phyloP scores from a whole-genome alignment of 2,888 invertebrate genomes.

The Boloria selene region DNA sequence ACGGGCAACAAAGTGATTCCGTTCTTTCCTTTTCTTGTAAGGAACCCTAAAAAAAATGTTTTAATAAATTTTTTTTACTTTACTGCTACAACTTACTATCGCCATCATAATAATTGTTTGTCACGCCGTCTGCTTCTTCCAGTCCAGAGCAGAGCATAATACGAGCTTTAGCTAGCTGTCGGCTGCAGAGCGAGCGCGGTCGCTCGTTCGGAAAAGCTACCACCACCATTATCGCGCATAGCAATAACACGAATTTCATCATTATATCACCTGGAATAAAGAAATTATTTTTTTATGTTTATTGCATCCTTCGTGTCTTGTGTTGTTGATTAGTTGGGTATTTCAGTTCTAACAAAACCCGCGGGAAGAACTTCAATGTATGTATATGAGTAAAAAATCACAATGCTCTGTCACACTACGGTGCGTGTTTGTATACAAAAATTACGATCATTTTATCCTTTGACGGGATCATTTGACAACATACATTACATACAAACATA shows the following conservation, averaged over 20 bases:
- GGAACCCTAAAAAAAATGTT: too few species aligned
- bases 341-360: too few species aligned
- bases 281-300: neutral
- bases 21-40: too few species aligned
- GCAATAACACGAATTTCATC: neutral
- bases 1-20: too few species aligned
- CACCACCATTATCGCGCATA: neutral
- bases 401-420: too few species aligned
- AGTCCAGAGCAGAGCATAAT: conserved; percentile 18
- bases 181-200: conserved; percentile 15
- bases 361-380: too few species aligned
- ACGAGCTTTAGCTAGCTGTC: conserved; percentile 20
- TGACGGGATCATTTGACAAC: too few species aligned
- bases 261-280: conserved; percentile 1
- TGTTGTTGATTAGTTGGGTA: neutral
- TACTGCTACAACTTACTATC: conserved; percentile 7
- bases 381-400: too few species aligned
- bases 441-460: too few species aligned
- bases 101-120: neutral
- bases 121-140: conserved; percentile 9
- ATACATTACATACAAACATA: too few species aligned
- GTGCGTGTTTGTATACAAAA: too few species aligned
- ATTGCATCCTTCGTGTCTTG: neutral
- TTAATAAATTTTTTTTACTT: too few species aligned
- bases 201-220: neutral